Conservation (phyloP, 1,140 invertebrate species). For the Drusus annulatus region DNA sequence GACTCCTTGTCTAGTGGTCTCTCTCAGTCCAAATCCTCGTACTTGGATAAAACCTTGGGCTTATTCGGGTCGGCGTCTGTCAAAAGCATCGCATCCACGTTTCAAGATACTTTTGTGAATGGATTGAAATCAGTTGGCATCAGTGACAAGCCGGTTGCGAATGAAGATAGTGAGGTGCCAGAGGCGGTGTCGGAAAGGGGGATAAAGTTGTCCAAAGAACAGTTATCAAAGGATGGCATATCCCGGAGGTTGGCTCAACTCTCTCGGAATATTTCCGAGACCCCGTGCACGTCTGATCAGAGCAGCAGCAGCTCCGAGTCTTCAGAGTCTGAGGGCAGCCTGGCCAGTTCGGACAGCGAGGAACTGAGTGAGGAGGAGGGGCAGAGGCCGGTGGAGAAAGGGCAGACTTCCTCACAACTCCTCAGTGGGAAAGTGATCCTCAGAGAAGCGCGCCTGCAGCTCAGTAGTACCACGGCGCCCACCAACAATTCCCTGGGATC, state of each 20-base stretch:
- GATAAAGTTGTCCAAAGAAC: conserved; percentile 35
- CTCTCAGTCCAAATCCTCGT: conserved; percentile 24
- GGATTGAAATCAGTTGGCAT: conserved; percentile 38
- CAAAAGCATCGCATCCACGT: conserved; percentile 45
- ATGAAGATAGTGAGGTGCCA: neutral
- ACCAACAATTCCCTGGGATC: conserved; percentile 72
- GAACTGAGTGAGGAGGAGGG: conserved; percentile 70
- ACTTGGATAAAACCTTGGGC: conserved; percentile 47
- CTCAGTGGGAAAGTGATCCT: conserved; percentile 79
- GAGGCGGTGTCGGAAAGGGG: neutral
- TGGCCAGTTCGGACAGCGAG: conserved; percentile 69
- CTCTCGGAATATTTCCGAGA: conserved; percentile 51
- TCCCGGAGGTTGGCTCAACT: conserved; percentile 45
- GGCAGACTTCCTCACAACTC: conserved; percentile 64
- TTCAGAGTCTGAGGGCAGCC: conserved; percentile 71
- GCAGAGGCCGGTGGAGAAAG: conserved; percentile 64
- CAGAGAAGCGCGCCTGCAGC: conserved; percentile 78
- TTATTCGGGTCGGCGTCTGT: conserved; percentile 51
- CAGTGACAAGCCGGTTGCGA: conserved; percentile 6
- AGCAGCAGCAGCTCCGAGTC: conserved; percentile 68
- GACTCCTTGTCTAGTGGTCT: neutral
- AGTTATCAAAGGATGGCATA: conserved; percentile 42
- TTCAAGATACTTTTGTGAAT: conserved; percentile 53
- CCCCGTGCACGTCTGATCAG: conserved; percentile 57
- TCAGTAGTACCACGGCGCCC: conserved; percentile 67